These are phyloP conservation scores for Pseudolaguvia tuberculata DNA, from an alignment of 2,113 vertebrate species.

Conservation along the genomic window DNA sequence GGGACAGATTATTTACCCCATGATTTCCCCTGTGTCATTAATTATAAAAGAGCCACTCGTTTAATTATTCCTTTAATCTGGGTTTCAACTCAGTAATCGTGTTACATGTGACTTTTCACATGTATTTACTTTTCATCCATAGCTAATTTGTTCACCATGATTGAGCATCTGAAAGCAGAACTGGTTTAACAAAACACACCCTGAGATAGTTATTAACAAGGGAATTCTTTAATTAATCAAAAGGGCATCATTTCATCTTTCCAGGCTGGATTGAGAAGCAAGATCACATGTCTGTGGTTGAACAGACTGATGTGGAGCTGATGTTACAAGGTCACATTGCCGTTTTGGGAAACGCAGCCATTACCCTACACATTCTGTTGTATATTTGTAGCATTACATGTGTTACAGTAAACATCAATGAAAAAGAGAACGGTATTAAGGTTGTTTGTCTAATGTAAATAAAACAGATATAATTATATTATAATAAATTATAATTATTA, in stretches of 20 bases:
- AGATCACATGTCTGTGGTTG: slow-evolving; percentile 10
- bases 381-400: not conserved
- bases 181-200: too few species aligned
- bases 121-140: slow-evolving; percentile 48
- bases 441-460: not conserved
- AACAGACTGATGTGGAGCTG: not conserved
- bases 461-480: not conserved
- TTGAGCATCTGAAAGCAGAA: slow-evolving; percentile 20
- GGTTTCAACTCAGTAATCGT: slow-evolving; percentile 50
- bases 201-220: too few species aligned
- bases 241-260: not conserved
- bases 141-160: slow-evolving; percentile 41
- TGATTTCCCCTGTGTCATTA: too few species aligned
- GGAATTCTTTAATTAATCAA: not conserved
- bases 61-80: too few species aligned
- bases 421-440: not conserved
- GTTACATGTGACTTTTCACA: slow-evolving; percentile 45
- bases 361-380: not conserved
- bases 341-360: not conserved
- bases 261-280: not conserved
- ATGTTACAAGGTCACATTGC: slow-evolving; percentile 14
- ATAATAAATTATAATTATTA: too few species aligned
- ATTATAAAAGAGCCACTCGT: too few species aligned
- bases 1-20: too few species aligned
- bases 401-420: not conserved